phyloP scores from a whole-genome alignment of 37 sponge, comb jelly and placozoan genomes.

The Beroe forskalii region DNA sequence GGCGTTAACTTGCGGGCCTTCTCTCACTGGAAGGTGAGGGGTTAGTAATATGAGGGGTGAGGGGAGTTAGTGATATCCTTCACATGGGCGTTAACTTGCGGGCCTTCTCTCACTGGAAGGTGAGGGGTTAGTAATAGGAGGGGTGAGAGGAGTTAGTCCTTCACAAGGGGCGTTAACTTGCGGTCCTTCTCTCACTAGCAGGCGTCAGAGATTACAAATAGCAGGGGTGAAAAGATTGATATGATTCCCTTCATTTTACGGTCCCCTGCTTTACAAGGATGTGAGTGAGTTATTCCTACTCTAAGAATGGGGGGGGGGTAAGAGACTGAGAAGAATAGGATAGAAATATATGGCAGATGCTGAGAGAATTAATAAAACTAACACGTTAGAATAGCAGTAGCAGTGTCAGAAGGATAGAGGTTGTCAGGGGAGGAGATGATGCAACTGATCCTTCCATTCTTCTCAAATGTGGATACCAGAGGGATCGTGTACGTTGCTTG shows the following conservation, averaged over 20 bases:
- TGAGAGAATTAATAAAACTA: neutral
- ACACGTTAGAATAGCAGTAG: conserved; percentile 4
- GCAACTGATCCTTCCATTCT: neutral
- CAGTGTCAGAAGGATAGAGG: conserved; percentile 2
- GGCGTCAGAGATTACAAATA: too few species aligned
- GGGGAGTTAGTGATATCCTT: conserved; percentile 40
- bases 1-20: conserved; percentile 30
- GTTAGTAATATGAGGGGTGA: too few species aligned
- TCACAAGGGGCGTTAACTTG: neutral
- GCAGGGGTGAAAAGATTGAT: too few species aligned
- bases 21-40: neutral
- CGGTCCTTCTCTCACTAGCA: neutral
- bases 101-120: neutral
- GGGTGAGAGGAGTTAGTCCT: too few species aligned
- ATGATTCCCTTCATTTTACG: too few species aligned
- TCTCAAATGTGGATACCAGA: neutral
- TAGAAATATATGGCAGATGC: neutral
- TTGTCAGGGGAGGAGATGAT: conserved; percentile 26
- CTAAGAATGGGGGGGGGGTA: too few species aligned
- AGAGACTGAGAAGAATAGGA: neutral
- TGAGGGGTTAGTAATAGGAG: too few species aligned
- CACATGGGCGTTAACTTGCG: neutral
- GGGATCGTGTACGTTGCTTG: conserved; percentile 51
- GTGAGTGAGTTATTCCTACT: too few species aligned
- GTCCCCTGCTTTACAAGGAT: too few species aligned